Evolutionary conservation across 1,140 invertebrate species (phyloP), one percentile per base, ranked within the genome.

Genomic region (Kradibia gibbosae): DNA sequence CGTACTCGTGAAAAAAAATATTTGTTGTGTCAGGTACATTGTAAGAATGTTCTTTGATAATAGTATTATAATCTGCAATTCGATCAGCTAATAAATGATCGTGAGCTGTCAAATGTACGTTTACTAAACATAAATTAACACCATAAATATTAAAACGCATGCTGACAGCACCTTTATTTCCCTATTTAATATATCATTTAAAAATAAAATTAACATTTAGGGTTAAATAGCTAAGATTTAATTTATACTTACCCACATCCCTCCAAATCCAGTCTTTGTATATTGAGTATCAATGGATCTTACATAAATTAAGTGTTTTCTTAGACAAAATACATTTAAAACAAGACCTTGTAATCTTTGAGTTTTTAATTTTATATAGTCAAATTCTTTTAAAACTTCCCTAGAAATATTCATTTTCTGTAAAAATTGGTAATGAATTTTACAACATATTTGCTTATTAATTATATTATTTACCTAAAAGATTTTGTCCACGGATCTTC

Each of bases 81-180:
- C 97, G 92, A 84, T 97, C 95, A 53, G 94, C 92, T 67, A 97
- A 90, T 75, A 95, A 92, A 81, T 97, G 93, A 86, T 97, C 96
- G 87, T 98, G 97, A 25, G 98, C 95, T 36, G 97, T 95, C 76
- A 99, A 90, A 90, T 99, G 98, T 50, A 94, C 93, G 86, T 98
- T 98, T 0, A 98, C 94, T 48, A 98, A 93, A 85, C 96, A 97
- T 42, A 98, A 85, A 22, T 96, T 97, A 83, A 95, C 95, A 17
- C 97, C 97, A 87, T 97, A 96, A 15, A 97, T 92, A 84, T 95
- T 96, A 84, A 98, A 94, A 71, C 98, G 92, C 67, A 98, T 93
- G 86, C 95, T 97, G 0, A 98, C 95, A 3, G 96, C 97, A 31
- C 98, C 98, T 93, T 99, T 99, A 89, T 98, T 99, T 76, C 97